Evolutionary conservation across 1,140 invertebrate genomes (phyloP).

Genomic region (Asobara japonica): DNA sequence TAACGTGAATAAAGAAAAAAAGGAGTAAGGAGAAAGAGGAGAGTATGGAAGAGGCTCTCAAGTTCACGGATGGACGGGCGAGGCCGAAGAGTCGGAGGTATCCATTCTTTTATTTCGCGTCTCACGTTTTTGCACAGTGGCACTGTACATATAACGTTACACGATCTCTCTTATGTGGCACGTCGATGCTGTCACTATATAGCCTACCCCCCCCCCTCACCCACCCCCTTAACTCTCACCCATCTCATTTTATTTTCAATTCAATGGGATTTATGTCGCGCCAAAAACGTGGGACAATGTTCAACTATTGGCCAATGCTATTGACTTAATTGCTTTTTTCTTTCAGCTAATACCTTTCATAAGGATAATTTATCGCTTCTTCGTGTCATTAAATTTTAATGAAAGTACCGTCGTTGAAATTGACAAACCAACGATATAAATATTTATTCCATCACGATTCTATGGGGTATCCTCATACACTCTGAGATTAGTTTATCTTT

Average conservation of each 20-base stretch:
- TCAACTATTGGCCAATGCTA: background rate
- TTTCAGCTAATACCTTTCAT: background rate
- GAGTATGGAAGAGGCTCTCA: background rate
- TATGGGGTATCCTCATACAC: background rate
- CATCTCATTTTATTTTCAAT: background rate
- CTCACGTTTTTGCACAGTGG: conserved; percentile 12
- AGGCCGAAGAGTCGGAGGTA: conserved; percentile 5
- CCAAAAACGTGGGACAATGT: background rate
- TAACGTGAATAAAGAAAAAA: background rate
- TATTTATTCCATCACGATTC: conserved; percentile 11
- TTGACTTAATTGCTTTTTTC: background rate
- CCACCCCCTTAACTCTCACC: too few species aligned
- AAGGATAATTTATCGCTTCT: background rate
- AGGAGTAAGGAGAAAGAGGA: background rate
- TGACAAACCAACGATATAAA: background rate
- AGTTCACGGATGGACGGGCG: conserved; percentile 10
- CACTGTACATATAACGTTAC: conserved; percentile 8
- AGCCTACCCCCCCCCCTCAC: background rate
- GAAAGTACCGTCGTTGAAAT: background rate
- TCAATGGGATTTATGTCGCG: conserved; percentile 11
- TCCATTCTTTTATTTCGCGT: conserved; percentile 8
- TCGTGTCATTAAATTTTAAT: conserved; percentile 3
- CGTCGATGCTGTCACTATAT: conserved; percentile 1
- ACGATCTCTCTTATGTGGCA: conserved; percentile 15
- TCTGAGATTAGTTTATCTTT: background rate